Percentiles rank a stretch among this genome's conserved stretches.
Conservation (phyloP, 1,140 invertebrate species). For the Magallana ariakensis region DNA sequence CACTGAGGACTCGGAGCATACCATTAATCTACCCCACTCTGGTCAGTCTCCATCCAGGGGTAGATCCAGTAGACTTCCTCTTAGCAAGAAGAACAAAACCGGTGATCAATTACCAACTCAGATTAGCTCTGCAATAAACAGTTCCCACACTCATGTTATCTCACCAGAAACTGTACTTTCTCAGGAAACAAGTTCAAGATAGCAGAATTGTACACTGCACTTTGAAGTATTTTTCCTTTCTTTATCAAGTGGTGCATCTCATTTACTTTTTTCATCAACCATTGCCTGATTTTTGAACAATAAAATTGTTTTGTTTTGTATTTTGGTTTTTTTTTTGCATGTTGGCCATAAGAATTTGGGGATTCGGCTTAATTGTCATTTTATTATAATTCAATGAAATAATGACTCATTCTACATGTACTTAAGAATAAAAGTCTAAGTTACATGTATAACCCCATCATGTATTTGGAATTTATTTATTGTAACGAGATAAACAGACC, state of each 20-base stretch:
- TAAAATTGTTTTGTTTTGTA: background rate
- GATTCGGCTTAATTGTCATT: too few relatives aligned
- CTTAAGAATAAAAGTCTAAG: too few relatives aligned
- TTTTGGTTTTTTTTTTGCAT: too few relatives aligned
- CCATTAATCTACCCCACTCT: background rate
- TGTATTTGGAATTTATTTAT: too few relatives aligned
- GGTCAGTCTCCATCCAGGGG: background rate
- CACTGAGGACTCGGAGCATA: background rate
- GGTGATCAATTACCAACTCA: conserved; percentile 5
- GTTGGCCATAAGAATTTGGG: too few relatives aligned
- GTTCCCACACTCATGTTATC: background rate
- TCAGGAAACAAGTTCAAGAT: background rate
- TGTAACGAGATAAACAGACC: too few relatives aligned
- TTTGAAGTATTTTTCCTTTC: background rate
- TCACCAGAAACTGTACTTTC: background rate
- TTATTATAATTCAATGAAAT: too few relatives aligned
- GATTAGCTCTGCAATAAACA: background rate
- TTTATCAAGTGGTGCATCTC: background rate
- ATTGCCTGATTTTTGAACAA: background rate
- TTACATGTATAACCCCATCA: too few relatives aligned
- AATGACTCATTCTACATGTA: too few relatives aligned
- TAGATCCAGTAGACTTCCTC: conserved; percentile 30
- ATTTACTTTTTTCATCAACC: background rate
- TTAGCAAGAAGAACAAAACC: background rate
- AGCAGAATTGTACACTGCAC: background rate